Evolutionary conservation across 1,140 invertebrate genomes (phyloP), one percentile per base, ranked within the genome.

Genomic region (Drosophila quadrilineata): DNA sequence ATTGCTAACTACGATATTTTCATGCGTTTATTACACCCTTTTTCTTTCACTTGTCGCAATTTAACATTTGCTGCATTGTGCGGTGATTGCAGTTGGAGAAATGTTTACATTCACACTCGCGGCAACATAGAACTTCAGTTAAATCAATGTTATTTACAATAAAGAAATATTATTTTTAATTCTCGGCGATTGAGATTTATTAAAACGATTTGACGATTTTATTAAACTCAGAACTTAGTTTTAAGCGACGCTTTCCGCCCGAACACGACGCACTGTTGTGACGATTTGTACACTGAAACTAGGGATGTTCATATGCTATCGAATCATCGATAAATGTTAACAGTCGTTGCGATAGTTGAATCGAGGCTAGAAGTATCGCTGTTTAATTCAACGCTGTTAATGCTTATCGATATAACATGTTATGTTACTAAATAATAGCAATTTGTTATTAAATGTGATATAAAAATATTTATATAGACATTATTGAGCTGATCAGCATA

Each of bases 261-360:
- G 62, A 43, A 65, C 62, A 22, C 62, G 62, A 65, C 62, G 54
- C 62, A 45, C 54, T 59, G 43, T 59, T 65, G 59, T 54, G 54
- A 40, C 59, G 49, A 26, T 62, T 62, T 62, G 59, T 54, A 46
- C 50, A 62, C 38, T 14, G 14, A 62, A 62, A 54, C 40, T 43
- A 62, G 49, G 4, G 49, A 54, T 54, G 50, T 62, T 36, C 29
- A 6, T 9, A 19, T 21, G 2, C 14, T 45, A 17, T 6, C 40
- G 22, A 59, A 28, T 5, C 4, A 36, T 35, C 46, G 46, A 48
- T 48, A 35, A 8, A 4, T 9, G 9, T 14, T n/a, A 19, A 21
- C 3, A 10, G 3, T 4, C 22, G 0, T 14, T 3, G 3, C 21
- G 38, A 45, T 57, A 22, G 2, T 6, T 1, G 3, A 2, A 16